These are phyloP conservation scores for Valencia hispanica DNA, from an alignment of 2,797 vertebrate species.

Conservation along the genomic window DNA sequence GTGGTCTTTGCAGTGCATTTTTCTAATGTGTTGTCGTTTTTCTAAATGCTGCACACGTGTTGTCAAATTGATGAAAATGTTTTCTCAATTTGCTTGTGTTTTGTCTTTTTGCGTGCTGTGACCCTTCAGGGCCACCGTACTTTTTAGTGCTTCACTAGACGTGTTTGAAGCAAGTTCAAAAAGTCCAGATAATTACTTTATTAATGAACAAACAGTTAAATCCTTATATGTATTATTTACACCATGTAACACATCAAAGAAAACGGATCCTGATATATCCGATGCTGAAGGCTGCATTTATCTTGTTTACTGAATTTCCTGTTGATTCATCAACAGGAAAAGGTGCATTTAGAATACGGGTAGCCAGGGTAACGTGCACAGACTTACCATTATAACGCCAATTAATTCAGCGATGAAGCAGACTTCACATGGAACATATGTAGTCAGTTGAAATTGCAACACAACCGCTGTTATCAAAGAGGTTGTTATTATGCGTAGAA, in stretches of 20 bases:
- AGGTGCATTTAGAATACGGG: not conserved
- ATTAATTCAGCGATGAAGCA: slow-evolving; percentile 8
- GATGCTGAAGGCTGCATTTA: not conserved
- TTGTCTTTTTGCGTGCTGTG: too few species aligned
- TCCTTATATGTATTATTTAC: not conserved
- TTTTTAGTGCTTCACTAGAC: not conserved
- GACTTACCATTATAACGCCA: not conserved
- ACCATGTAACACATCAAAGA: not conserved
- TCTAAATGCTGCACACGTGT: too few species aligned
- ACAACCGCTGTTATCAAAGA: not conserved
- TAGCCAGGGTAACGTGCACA: not conserved
- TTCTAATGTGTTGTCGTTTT: too few species aligned
- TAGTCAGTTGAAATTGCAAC: not conserved
- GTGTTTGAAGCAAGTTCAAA: not conserved
- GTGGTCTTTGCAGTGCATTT: too few species aligned
- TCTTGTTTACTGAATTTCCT: not conserved
- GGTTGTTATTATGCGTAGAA: not conserved
- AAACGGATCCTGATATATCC: not conserved
- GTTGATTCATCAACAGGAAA: not conserved
- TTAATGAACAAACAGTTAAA: not conserved
- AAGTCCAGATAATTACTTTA: not conserved
- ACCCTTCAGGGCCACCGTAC: too few species aligned
- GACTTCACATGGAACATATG: slow-evolving; percentile 1
- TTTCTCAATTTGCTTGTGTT: too few species aligned
- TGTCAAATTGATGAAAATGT: too few species aligned